Conservation (phyloP, 2,113 vertebrate species). For the Ellobius talpinus region DNA sequence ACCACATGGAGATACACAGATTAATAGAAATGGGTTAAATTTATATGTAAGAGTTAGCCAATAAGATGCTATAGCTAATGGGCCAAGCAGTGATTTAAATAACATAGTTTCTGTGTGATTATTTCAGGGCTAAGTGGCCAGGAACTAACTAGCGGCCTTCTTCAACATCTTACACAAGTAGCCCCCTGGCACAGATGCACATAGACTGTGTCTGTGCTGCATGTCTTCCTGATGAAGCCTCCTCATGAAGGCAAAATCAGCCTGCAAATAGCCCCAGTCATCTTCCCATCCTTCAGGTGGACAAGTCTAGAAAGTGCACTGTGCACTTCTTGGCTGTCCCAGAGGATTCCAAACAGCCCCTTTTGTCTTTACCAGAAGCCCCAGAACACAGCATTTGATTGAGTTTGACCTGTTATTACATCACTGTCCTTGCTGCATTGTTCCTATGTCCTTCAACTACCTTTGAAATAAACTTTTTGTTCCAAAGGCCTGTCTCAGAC, state of each 20-base stretch:
- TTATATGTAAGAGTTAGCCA: too few species aligned
- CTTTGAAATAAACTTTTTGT: background rate
- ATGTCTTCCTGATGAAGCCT: background rate
- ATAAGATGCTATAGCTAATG: too few species aligned
- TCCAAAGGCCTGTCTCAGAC: background rate
- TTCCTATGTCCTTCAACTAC: background rate
- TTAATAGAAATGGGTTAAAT: too few species aligned
- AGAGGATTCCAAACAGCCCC: background rate
- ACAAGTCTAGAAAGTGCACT: background rate
- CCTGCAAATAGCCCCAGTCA: background rate
- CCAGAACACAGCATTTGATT: background rate
- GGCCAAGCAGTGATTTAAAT: too few species aligned
- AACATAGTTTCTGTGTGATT: too few species aligned
- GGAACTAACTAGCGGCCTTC: too few species aligned
- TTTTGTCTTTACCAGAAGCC: background rate
- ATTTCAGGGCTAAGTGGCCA: too few species aligned
- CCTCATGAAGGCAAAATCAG: background rate
- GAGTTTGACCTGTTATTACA: background rate
- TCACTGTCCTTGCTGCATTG: background rate
- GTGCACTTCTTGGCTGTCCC: background rate
- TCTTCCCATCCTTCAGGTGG: background rate
- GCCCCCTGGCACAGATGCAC: fast-evolving
- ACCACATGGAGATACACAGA: too few species aligned
- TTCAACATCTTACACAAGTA: background rate
- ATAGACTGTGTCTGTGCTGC: background rate